A percentile compares a stretch with the other conserved stretches of the same genome.
phyloP scores from a whole-genome alignment of 2,113 vertebrate genomes.

The Rutilus rutilus region DNA sequence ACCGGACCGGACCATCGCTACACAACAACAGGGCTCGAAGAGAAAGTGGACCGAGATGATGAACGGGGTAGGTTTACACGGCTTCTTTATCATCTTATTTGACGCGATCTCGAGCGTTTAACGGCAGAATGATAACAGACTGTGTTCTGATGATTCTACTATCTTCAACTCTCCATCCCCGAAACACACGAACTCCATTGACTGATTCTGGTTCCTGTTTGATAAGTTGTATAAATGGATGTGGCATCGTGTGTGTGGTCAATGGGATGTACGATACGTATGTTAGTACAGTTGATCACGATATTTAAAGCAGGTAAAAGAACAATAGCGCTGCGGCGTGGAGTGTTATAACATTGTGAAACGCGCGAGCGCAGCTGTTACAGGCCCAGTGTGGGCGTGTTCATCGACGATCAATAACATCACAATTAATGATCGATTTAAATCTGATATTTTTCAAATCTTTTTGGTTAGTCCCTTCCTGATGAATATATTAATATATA shows the following conservation, averaged over 20 bases:
- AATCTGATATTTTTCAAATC: background rate
- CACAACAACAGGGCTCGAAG: slow-evolving; percentile 54
- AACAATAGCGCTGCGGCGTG: background rate
- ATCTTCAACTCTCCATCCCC: background rate
- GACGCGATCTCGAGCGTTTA: background rate
- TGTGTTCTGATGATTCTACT: background rate
- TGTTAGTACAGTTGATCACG: background rate
- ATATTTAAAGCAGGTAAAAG: background rate
- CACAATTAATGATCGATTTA: background rate
- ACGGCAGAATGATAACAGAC: background rate
- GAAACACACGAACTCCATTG: background rate
- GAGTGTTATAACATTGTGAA: background rate
- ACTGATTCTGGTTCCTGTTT: background rate
- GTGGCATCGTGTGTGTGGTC: background rate
- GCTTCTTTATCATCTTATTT: background rate
- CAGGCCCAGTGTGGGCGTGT: slow-evolving; percentile 55
- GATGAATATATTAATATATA: background rate
- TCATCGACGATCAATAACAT: slow-evolving; percentile 5
- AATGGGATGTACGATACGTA: background rate
- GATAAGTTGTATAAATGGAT: background rate
- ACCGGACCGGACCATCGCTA: slow-evolving; percentile 55
- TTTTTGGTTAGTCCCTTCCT: background rate
- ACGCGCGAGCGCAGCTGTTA: background rate
- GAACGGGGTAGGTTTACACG: slow-evolving; percentile 81
- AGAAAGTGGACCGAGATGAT: slow-evolving; percentile 81